Percentiles rank a stretch among this genome's conserved stretches.
Conservation (phyloP, 2,797 vertebrate species). For the Sebastes goodei region DNA sequence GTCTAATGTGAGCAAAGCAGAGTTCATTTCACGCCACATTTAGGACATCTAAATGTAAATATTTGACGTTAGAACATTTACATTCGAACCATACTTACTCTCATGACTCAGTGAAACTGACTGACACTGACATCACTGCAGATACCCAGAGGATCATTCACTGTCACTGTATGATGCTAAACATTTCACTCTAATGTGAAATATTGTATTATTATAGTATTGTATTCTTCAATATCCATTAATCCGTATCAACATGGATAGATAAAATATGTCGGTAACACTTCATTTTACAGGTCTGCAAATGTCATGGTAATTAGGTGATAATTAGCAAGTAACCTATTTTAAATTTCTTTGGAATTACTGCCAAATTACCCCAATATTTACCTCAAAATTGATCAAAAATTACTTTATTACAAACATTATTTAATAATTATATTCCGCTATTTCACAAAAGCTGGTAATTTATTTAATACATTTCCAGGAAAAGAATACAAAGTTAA, state of each 20-base stretch:
- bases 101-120: neutral
- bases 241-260: neutral
- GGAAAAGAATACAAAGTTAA: no score
- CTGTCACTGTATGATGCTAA: neutral
- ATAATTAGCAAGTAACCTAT: no score
- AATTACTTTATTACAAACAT: no score
- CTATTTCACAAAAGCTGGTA: no score
- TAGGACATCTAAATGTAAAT: neutral
- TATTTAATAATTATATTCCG: no score
- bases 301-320: no score
- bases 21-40: neutral
- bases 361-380: no score
- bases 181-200: conserved; percentile 14
- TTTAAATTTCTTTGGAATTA: no score
- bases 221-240: neutral
- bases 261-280: neutral
- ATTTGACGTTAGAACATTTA: conserved; percentile 15
- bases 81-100: neutral
- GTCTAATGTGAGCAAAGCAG: neutral
- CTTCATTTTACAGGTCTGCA: no score
- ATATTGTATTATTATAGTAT: neutral
- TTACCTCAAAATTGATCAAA: no score
- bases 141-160: neutral
- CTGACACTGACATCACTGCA: neutral
- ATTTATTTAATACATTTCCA: no score